These are phyloP conservation scores for Apamea anceps DNA, from an alignment of 2,888 invertebrate genomes.

Conservation along the genomic window DNA sequence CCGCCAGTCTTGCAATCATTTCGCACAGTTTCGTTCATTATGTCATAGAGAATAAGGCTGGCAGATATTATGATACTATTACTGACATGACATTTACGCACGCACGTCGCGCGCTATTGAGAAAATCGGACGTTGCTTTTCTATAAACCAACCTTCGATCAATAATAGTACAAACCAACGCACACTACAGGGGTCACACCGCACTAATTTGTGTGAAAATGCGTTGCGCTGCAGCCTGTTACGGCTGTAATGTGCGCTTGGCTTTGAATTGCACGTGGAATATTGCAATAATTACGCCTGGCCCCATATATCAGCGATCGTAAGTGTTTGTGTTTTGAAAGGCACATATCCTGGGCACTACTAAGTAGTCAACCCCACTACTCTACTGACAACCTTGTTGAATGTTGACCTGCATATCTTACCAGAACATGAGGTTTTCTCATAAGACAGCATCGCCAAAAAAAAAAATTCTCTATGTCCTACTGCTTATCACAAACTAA, in stretches of 20 bases:
- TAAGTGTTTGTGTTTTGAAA: background rate
- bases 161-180: too few species aligned
- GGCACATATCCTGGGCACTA: background rate
- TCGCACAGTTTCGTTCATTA: too few species aligned
- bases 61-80: slow-evolving; percentile 8
- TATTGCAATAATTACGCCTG: too few species aligned
- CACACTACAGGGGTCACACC: too few species aligned
- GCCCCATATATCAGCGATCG: too few species aligned
- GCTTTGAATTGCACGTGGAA: background rate
- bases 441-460: background rate
- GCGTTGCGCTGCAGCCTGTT: too few species aligned
- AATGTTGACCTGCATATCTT: background rate
- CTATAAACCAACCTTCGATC: too few species aligned
- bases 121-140: slow-evolving; percentile 12
- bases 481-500: background rate
- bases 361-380: background rate
- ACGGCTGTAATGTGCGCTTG: too few species aligned
- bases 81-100: background rate
- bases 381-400: background rate
- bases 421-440: background rate
- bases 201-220: too few species aligned
- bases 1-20: too few species aligned
- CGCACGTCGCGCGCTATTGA: slow-evolving; percentile 10
- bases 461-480: background rate
- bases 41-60: too few species aligned